Evolutionary conservation across 2,888 invertebrate genomes (phyloP), one percentile per base, ranked within the genome.

Genomic region (Copidosoma aretas): DNA sequence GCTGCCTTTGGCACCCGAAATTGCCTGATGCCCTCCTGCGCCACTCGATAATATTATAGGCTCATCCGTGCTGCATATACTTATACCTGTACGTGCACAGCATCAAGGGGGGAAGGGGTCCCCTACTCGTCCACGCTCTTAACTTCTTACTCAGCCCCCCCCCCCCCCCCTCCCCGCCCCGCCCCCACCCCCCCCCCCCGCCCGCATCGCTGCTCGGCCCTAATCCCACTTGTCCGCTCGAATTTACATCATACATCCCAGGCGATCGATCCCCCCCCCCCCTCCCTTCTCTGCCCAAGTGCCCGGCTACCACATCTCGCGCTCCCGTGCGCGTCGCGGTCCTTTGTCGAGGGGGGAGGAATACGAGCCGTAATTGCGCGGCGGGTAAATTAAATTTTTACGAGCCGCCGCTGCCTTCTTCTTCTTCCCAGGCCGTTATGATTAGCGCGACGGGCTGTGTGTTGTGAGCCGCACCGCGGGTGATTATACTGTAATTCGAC

Each of bases 401-500:
- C 65, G 70, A 71, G 43, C 64, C 62, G 60, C 59, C n/a, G n/a
- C n/a, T n/a, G n/a, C n/a, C n/a, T n/a, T n/a, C n/a, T n/a, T n/a
- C 24, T 24, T 25, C 15, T n/a, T 41, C 62, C 54, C 62, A 43
- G 21, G 61, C 61, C 59, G 64, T 67, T 61, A 64, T 62, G 64
- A 71, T 67, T 67, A 70, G 64, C 60, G 53, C 66, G 61, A 67
- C 58, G n/a, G 60, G 32, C 4, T 8, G 8, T 32, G 32, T 8
- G 32, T 32, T n/a, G n/a, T n/a, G n/a, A n/a, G n/a, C n/a, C n/a
- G 8, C 32, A 52, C 15, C 41, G 32, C 19, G 52, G 17, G 14
- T 64, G 71, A 71, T 71, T 64, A 71, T 71, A n/a, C n/a, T 71
- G 64, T 67, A 71, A 71, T 71, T 71, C 67, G 64, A 70, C 49